phyloP scores from a whole-genome alignment of 2,797 vertebrate species.

The Rhyacichthys aspro region DNA sequence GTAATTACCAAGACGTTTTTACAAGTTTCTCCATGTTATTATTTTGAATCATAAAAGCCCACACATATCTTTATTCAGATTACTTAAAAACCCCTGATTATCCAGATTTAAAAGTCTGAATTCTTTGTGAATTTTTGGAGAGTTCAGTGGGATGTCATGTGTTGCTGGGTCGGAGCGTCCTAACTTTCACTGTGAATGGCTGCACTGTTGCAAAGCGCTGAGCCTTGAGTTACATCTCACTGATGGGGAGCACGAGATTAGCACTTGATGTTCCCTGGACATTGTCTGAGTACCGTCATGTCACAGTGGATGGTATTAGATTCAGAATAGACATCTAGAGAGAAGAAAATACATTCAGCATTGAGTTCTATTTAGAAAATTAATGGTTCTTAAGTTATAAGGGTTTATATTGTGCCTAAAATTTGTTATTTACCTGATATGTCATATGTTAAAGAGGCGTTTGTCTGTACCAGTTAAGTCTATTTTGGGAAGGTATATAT shows the following conservation, averaged over 20 bases:
- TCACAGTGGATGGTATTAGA: neutral
- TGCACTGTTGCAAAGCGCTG: neutral
- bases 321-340: neutral
- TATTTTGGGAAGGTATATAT: too few species aligned
- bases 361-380: too few species aligned
- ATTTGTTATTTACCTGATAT: too few species aligned
- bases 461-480: too few species aligned
- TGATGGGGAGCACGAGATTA: neutral
- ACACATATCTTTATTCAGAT: neutral
- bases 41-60: neutral
- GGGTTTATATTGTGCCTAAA: too few species aligned
- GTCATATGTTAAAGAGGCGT: too few species aligned
- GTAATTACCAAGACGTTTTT: neutral
- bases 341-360: too few species aligned
- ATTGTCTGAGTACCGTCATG: neutral
- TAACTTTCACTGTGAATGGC: neutral
- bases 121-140: neutral
- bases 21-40: neutral
- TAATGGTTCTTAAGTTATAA: too few species aligned
- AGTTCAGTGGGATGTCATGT: neutral
- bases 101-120: neutral
- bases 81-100: neutral
- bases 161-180: neutral
- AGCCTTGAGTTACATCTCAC: neutral
- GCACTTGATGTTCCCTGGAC: conserved; percentile 1